Conservation (phyloP, 1,140 invertebrate species). For the Bombus balteatus region DNA sequence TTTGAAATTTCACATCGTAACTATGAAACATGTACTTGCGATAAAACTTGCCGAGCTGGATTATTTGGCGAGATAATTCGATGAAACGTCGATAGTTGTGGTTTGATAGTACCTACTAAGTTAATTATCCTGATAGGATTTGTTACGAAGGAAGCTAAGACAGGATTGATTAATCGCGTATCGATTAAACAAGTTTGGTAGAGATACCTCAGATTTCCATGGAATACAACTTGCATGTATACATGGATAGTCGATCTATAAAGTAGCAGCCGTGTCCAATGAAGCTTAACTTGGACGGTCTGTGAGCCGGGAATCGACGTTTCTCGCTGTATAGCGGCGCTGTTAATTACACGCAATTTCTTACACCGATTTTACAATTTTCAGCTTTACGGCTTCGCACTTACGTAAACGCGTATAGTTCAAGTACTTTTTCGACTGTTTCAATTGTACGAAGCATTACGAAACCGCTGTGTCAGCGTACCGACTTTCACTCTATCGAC, state of each 20-base stretch:
- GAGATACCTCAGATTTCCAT: background rate
- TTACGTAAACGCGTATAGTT: conserved; percentile 13
- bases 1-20: too few species aligned
- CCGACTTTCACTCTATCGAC: conserved; percentile 23
- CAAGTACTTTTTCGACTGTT: conserved; percentile 2
- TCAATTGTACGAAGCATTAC: conserved; percentile 12
- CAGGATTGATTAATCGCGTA: background rate
- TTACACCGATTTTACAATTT: conserved; percentile 6
- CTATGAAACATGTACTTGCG: too few species aligned
- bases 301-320: background rate
- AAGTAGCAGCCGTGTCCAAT: background rate
- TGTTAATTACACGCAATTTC: conserved; percentile 21
- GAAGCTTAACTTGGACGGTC: background rate
- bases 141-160: background rate
- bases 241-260: background rate
- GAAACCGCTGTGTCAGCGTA: background rate
- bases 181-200: background rate
- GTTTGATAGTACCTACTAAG: conserved; percentile 34
- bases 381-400: conserved; percentile 13
- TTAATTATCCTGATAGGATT: background rate
- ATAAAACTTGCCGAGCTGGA: too few species aligned
- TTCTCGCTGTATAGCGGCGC: background rate
- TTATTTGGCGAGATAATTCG: too few species aligned
- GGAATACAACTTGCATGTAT: too few species aligned
- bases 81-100: conserved; percentile 35